phyloP scores from a whole-genome alignment of 2,888 invertebrate genomes.

The Lasioglossum leucozonium region DNA sequence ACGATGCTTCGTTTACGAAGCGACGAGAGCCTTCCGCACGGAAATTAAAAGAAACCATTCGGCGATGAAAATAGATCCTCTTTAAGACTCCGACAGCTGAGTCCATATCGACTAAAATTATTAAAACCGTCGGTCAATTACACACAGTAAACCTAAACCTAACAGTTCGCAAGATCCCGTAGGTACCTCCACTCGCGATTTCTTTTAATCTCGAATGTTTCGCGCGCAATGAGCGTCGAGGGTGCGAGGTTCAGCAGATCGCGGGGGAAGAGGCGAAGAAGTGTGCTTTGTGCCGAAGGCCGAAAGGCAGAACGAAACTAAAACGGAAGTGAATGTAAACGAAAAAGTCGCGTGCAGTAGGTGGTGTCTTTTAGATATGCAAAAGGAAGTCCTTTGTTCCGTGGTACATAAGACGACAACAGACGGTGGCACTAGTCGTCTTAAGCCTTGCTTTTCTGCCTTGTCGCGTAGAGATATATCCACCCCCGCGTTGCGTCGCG shows the following conservation, averaged over 20 bases:
- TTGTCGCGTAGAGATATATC: slow-evolving; percentile 39
- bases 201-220: neutral
- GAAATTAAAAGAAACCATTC: neutral
- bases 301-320: slow-evolving; percentile 13
- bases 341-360: slow-evolving; percentile 30
- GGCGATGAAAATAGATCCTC: neutral
- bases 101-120: too few relatives aligned
- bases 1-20: neutral
- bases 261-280: neutral
- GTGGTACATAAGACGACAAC: slow-evolving; percentile 55
- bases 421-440: slow-evolving; percentile 48
- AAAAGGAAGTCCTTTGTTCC: slow-evolving; percentile 59
- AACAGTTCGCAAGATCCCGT: neutral
- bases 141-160: neutral
- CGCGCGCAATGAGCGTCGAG: neutral
- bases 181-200: neutral
- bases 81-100: too few relatives aligned
- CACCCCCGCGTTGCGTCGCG: slow-evolving; percentile 20
- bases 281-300: slow-evolving; percentile 23
- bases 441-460: slow-evolving; percentile 59
- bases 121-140: too few relatives aligned
- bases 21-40: neutral
- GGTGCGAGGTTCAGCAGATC: slow-evolving; percentile 2
- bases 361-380: slow-evolving; percentile 47
- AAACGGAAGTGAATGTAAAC: slow-evolving; percentile 35